Percentiles rank a stretch among this genome's conserved stretches.
phyloP scores from a whole-genome alignment of 2,113 vertebrate genomes.

The Struthidea cinerea region DNA sequence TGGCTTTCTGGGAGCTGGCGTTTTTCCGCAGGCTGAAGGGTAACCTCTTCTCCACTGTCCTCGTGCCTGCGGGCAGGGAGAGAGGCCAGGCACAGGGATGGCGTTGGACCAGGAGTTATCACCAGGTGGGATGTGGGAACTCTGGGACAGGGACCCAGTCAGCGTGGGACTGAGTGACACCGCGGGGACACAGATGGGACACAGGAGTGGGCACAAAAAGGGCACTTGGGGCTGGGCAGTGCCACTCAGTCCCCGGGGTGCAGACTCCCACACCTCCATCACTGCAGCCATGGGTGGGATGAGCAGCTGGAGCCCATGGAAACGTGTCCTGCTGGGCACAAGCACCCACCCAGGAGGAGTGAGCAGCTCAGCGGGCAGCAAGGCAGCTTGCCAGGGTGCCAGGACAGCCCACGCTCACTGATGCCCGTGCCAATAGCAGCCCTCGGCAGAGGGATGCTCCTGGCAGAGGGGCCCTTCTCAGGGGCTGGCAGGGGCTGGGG shows the following conservation, averaged over 20 bases:
- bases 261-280: neutral
- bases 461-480: neutral
- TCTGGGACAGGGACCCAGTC: fast-evolving
- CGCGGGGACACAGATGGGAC: neutral
- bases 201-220: neutral
- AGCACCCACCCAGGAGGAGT: neutral
- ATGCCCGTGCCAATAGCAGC: fast-evolving
- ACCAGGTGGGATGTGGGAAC: neutral
- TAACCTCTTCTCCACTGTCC: conserved; percentile 66
- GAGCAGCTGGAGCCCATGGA: fast-evolving
- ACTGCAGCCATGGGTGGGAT: fast-evolving
- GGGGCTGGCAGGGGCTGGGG: neutral
- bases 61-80: neutral
- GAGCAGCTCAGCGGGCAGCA: neutral
- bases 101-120: fast-evolving
- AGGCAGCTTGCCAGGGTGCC: neutral
- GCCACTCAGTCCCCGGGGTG: fast-evolving
- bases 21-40: conserved; percentile 70
- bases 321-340: fast-evolving
- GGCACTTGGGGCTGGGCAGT: neutral
- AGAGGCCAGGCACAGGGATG: neutral
- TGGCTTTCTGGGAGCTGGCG: conserved; percentile 67
- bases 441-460: neutral
- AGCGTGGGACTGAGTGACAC: fast-evolving
- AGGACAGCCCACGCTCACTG: neutral